Percentiles rank a stretch among this genome's conserved stretches.
These are phyloP conservation scores for Drosophila atroscutellata DNA, from an alignment of 2,888 invertebrate species.

Conservation along the genomic window DNA sequence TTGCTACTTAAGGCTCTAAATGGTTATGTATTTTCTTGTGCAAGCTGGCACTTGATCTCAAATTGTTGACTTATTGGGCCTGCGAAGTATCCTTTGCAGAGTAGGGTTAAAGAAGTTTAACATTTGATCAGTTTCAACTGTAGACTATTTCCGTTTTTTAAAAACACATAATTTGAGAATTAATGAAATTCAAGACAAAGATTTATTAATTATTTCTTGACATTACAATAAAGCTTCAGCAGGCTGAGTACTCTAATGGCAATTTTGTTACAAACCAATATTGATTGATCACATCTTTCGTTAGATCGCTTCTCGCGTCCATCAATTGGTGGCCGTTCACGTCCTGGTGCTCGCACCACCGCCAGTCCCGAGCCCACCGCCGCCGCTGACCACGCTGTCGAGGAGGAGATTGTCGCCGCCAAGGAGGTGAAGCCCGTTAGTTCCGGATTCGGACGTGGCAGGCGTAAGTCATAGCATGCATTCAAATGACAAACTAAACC, in stretches of 20 bases:
- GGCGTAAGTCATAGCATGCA: conserved; percentile 74
- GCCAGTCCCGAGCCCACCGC: conserved; percentile 65
- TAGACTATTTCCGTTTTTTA: background rate
- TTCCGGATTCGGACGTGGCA: conserved; percentile 80
- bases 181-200: background rate
- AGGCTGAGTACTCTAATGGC: background rate
- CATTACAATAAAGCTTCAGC: background rate
- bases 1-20: too few relatives aligned
- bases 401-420: conserved; percentile 73
- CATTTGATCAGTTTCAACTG: background rate
- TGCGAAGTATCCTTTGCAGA: background rate
- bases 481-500: background rate
- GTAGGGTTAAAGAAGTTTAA: background rate
- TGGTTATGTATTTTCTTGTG: too few relatives aligned
- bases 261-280: background rate
- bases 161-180: background rate
- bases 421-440: conserved; percentile 83
- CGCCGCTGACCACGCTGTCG: conserved; percentile 62
- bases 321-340: conserved; percentile 82
- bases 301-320: conserved; percentile 84
- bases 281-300: background rate
- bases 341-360: conserved; percentile 78
- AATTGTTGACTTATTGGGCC: background rate
- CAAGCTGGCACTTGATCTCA: too few relatives aligned
- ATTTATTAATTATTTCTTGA: background rate